Percentiles rank a stretch among this genome's conserved stretches.
phyloP scores from a whole-genome alignment of 1,140 invertebrate genomes.

The Cyphomyrmex costatus region DNA sequence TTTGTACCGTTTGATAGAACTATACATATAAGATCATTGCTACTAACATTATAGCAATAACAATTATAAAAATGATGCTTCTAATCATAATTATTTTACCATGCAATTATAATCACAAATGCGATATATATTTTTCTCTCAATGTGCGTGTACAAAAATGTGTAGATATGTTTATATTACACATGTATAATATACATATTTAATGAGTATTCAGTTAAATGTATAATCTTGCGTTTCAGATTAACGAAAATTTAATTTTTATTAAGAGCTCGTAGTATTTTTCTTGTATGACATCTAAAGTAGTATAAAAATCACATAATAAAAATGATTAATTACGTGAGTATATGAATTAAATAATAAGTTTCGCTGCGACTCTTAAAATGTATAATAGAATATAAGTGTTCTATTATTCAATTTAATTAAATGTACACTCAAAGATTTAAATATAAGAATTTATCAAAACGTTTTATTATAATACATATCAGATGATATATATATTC shows the following conservation, averaged over 20 bases:
- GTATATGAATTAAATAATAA: constrained; percentile 1
- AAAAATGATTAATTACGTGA: background rate
- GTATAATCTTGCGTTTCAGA: background rate
- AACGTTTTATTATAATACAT: background rate
- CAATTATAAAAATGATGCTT: no score
- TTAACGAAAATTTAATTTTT: background rate
- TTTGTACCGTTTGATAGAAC: no score
- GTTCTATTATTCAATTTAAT: constrained; percentile 1
- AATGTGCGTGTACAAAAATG: background rate
- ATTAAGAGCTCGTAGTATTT: background rate
- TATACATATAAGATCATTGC: no score
- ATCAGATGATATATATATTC: background rate
- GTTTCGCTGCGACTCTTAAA: background rate
- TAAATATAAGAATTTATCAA: constrained; percentile 14
- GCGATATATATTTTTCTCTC: no score
- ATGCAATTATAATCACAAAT: no score
- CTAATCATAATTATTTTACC: no score
- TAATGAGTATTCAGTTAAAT: background rate
- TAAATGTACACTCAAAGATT: constrained; percentile 18
- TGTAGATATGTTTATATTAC: background rate
- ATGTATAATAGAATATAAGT: background rate
- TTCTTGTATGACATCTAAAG: background rate
- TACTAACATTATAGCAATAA: no score
- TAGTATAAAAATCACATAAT: constrained; percentile 14
- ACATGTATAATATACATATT: background rate